phyloP scores from a whole-genome alignment of 2,888 invertebrate genomes.

The Uropetala carovei region DNA sequence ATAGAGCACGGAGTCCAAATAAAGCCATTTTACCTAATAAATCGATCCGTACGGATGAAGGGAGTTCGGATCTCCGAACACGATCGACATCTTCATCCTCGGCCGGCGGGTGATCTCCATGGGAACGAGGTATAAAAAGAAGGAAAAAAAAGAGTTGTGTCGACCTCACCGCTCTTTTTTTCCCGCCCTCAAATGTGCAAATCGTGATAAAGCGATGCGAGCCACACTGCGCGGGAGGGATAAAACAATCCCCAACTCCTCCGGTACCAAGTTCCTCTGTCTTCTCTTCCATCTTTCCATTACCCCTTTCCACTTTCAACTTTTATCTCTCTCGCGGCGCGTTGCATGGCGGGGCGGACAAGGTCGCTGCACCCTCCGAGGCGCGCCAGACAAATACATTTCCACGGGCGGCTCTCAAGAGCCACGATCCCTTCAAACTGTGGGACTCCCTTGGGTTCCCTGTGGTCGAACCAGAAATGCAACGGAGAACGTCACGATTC shows the following conservation, averaged over 20 bases:
- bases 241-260: not conserved
- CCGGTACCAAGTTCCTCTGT: too few species aligned
- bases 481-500: constrained; percentile 34
- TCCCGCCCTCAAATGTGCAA: not conserved
- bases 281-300: too few species aligned
- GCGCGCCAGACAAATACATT: constrained; percentile 47
- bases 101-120: constrained; percentile 11
- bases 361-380: constrained; percentile 52
- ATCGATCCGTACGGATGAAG: not conserved
- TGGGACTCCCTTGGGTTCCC: not conserved
- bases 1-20: not conserved
- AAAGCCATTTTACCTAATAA: constrained; percentile 6
- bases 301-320: not conserved
- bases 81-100: constrained; percentile 6
- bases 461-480: not conserved
- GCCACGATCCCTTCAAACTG: constrained; percentile 37
- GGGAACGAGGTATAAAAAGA: constrained; percentile 2
- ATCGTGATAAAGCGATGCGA: constrained; percentile 2
- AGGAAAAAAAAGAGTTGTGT: not conserved
- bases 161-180: not conserved
- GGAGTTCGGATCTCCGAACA: not conserved
- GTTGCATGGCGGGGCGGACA: not conserved
- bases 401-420: not conserved
- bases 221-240: not conserved
- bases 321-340: not conserved